These are phyloP conservation scores for Cyprinella venusta DNA, from an alignment of 2,797 vertebrate species.

Conservation along the genomic window DNA sequence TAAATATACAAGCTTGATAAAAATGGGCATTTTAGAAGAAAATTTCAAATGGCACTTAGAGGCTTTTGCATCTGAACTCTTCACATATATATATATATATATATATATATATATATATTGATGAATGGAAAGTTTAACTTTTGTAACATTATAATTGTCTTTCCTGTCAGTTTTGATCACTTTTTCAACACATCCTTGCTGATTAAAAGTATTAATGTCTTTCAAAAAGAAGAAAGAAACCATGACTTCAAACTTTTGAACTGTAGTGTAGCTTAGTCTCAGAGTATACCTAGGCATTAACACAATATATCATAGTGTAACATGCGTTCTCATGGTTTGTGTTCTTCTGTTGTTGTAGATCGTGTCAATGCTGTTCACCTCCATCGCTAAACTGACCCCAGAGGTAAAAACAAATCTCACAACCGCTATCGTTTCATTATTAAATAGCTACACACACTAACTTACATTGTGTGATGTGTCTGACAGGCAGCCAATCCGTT, in stretches of 20 bases:
- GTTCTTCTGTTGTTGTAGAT: slow-evolving; percentile 81
- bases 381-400: slow-evolving; percentile 96
- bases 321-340: not conserved
- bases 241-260: not conserved
- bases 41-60: no score
- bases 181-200: not conserved
- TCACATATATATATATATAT: no score
- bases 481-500: slow-evolving; percentile 95
- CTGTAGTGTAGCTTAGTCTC: no score
- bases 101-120: no score
- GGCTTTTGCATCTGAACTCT: no score
- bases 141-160: not conserved
- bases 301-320: no score
- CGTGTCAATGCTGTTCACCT: slow-evolving; percentile 98
- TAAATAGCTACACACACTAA: not conserved
- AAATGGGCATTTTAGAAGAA: no score
- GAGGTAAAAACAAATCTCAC: slow-evolving; percentile 80
- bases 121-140: not conserved
- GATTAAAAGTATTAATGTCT: not conserved
- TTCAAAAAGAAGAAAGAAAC: not conserved
- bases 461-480: slow-evolving; percentile 13
- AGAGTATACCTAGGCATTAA: no score
- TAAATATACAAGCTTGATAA: no score
- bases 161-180: not conserved
- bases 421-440: not conserved